These are phyloP conservation scores for Myrmecobius fasciatus DNA, from an alignment of 2,113 vertebrate species.

Conservation along the genomic window DNA sequence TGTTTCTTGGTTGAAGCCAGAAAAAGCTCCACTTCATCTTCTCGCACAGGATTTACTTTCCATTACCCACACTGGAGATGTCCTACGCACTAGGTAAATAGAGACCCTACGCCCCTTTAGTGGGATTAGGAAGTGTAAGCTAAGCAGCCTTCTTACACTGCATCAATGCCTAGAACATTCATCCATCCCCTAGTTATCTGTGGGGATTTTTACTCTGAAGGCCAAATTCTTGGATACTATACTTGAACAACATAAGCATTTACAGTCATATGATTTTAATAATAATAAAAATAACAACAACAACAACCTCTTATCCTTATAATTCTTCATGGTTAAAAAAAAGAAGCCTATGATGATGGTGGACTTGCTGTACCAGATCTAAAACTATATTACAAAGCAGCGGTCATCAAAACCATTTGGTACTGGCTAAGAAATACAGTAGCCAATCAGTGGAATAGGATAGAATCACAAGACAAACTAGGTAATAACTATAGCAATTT, in stretches of 20 bases:
- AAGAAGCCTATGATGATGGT: no score
- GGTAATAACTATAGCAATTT: no score
- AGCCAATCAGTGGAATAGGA: no score
- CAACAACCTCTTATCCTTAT: not conserved
- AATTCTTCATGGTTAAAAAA: not conserved
- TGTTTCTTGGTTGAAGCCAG: conserved; percentile 47
- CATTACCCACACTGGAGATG: not conserved
- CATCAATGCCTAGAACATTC: not conserved
- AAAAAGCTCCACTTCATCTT: conserved; percentile 64
- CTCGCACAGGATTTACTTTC: conserved; percentile 52
- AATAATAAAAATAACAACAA: not conserved
- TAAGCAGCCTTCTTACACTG: no score
- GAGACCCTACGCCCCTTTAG: not conserved
- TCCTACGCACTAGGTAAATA: not conserved
- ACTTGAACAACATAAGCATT: not conserved
- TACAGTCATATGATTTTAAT: not conserved
- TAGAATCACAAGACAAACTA: no score
- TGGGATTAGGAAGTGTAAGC: not conserved
- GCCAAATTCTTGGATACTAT: not conserved
- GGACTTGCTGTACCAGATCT: no score
- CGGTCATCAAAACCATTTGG: no score
- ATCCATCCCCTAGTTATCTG: not conserved
- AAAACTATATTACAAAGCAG: no score
- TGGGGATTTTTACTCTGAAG: not conserved
- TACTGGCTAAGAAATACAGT: no score